Base-by-base conservation (phyloP, 64 coral and sea anemone genomes). In the Hydrozoanthus tunicans region DNA sequence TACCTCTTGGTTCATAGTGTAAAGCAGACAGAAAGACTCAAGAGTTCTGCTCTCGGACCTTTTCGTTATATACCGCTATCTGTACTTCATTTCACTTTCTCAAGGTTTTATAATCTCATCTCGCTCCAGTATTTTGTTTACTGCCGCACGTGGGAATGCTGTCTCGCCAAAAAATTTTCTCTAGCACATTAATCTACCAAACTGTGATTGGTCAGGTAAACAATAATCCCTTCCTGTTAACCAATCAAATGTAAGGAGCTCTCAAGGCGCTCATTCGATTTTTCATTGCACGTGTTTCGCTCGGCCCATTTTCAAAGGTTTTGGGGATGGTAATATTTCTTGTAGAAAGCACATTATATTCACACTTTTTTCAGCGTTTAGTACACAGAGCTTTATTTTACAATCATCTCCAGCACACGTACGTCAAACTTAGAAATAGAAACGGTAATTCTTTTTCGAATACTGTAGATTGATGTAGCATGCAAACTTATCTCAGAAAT, bases 1-100 rank as follows among this genome's bases (percentile, higher is more conserved):
- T 88, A 88, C 84, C 84, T 88, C 84, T 72, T 88, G 84, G 73
- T 73, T 88, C 84, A 88, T 88, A 32, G 53, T 74, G 6, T 72
- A 70, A 20, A 85, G 17, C 73, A 12, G 56, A 54, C 53, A 80
- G 78, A 24, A 86, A 66, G 32, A 56, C 58, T 66, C 68, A 88
- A 88, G 69, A 59, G 69, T 59, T 88, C 56, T 73, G 25, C 56
- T 59, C 10, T 59, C 27, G 15, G 55, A 88, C 56, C 6, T 3
- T 54, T 12, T 73, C 54, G 55, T 74, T 88, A 7, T 59, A 59
- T 26, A 15, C 6, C 66, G 84, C 69, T 73, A 88, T 73, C 84
- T 88, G 69, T 32, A 7, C 84, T 70, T 88, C 84, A 88, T 88
- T 70, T 58, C 84, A 25, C 52, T 88, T 73, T 70, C 55, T 59